Base-by-base conservation (phyloP, 2,888 invertebrate species). In the Brenthis hecate region DNA sequence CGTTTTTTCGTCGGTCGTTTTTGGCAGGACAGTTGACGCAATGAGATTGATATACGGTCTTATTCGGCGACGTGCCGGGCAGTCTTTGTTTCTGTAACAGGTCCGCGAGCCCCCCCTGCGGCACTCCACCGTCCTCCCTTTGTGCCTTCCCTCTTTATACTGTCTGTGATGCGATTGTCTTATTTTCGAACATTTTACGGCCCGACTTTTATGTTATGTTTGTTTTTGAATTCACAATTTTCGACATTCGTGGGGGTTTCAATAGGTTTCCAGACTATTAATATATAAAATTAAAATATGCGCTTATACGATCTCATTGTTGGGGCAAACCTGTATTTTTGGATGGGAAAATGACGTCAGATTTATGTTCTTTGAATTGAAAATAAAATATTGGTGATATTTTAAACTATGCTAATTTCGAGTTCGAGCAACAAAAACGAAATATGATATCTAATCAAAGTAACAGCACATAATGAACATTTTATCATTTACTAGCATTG, bases 41-140 rank as follows among this genome's bases (percentile, higher is more conserved):
- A 76, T 79, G 83, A 89, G 92, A 92, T 92, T 92, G 92, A 92
- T 92, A 91, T 91, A 92, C 78, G 76, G 88, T 85, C 88, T 83
- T 85, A 86, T 87, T 86, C 85, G 89, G 79, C 88, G 91, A 91
- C 91, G 88, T 85, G 88, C 85, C 82, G 86, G 84, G 86, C 85
- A 87, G 87, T 88, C 91, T 91, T 91, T 91, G 91, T 92, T 90
- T 88, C 86, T 86, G 85, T 84, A 87, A 89, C 89, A 88, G 89
- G 90, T 89, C 86, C 82, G 78, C 67, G 72, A 62, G 75, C 72
- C 75, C 75, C 76, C 78, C 77, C 71, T 74, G 56, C 78, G 74
- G 72, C 75, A 74, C 78, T 81, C 80, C 84, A 83, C 78, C 83
- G 70, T 74, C 74, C 77, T 83, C 86, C 87, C 86, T 88, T 87